phyloP scores from a whole-genome alignment of 2,113 vertebrate genomes.

The Platysternon megacephalum region DNA sequence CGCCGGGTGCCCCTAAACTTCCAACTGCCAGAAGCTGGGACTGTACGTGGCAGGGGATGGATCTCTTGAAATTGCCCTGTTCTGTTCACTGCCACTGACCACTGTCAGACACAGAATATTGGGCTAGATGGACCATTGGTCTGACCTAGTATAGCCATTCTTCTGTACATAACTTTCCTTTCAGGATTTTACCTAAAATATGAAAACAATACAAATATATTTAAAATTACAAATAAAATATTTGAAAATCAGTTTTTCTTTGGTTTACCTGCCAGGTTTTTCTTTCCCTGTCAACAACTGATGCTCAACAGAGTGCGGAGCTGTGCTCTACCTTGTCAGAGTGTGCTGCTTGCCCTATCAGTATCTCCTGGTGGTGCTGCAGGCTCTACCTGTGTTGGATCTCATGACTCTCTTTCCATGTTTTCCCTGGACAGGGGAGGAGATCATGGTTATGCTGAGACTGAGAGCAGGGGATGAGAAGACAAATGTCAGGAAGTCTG shows the following conservation, averaged over 20 bases:
- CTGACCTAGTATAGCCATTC: not conserved
- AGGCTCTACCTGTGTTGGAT: not conserved
- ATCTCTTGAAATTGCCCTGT: not conserved
- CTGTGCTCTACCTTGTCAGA: not conserved
- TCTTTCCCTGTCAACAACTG: not conserved
- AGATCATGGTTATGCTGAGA: conserved; percentile 83
- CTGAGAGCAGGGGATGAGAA: conserved; percentile 85
- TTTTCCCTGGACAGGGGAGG: conserved; percentile 75
- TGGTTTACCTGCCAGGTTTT: not conserved
- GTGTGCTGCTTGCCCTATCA: fast-evolving
- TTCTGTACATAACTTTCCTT: not conserved
- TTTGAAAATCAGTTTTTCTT: not conserved
- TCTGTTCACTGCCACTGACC: not conserved
- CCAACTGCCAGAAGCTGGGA: not conserved
- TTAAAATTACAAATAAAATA: not conserved
- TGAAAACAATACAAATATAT: not conserved
- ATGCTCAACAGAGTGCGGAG: not conserved
- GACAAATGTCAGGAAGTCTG: conserved; percentile 90
- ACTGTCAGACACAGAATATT: not conserved
- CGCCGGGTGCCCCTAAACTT: not conserved
- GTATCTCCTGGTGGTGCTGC: fast-evolving
- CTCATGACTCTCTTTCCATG: not conserved
- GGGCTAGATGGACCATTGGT: not conserved
- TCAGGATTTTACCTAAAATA: not conserved
- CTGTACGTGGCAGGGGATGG: not conserved